Percentiles rank a stretch among this genome's conserved stretches.
phyloP scores from a whole-genome alignment of 2,113 vertebrate genomes.

The Toxotes jaculatrix region DNA sequence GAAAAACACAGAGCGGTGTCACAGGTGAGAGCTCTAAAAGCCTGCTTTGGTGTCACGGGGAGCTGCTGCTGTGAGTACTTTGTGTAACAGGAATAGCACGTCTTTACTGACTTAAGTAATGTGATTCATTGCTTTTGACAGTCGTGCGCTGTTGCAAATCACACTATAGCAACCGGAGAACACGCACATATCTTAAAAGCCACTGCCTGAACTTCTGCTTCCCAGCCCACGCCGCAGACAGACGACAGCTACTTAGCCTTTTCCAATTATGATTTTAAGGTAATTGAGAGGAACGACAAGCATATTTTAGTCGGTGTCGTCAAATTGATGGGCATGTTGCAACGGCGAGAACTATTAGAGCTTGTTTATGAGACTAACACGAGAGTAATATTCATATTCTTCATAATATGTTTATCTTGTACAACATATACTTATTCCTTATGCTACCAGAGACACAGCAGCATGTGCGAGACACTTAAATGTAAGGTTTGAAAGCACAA shows the following conservation, averaged over 20 bases:
- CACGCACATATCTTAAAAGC: conserved; percentile 60
- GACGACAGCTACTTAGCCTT: conserved; percentile 69
- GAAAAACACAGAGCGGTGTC: conserved; percentile 21
- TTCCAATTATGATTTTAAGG: conserved; percentile 74
- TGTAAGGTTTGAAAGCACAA: conserved; percentile 46
- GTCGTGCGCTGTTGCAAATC: conserved; percentile 44
- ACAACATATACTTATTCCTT: conserved; percentile 25
- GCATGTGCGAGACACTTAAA: conserved; percentile 26
- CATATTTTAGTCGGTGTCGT: conserved; percentile 51
- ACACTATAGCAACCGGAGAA: conserved; percentile 36
- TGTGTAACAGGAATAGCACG: conserved; percentile 53
- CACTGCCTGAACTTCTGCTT: conserved; percentile 48
- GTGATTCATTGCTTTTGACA: conserved; percentile 70
- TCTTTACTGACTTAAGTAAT: conserved; percentile 72
- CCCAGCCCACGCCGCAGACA: conserved; percentile 62
- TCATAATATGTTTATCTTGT: conserved; percentile 62
- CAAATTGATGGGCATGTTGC: conserved; percentile 57
- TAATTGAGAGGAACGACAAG: conserved; percentile 76
- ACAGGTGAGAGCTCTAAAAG: conserved; percentile 67
- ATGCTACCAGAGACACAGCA: conserved; percentile 1
- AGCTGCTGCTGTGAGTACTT: conserved; percentile 60
- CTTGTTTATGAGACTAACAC: conserved; percentile 67
- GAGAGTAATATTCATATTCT: conserved; percentile 55
- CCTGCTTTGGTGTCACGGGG: conserved; percentile 38
- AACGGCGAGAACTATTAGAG: conserved; percentile 47